These are phyloP conservation scores for Vanessa cardui DNA, from an alignment of 2,888 invertebrate species.

Conservation along the genomic window DNA sequence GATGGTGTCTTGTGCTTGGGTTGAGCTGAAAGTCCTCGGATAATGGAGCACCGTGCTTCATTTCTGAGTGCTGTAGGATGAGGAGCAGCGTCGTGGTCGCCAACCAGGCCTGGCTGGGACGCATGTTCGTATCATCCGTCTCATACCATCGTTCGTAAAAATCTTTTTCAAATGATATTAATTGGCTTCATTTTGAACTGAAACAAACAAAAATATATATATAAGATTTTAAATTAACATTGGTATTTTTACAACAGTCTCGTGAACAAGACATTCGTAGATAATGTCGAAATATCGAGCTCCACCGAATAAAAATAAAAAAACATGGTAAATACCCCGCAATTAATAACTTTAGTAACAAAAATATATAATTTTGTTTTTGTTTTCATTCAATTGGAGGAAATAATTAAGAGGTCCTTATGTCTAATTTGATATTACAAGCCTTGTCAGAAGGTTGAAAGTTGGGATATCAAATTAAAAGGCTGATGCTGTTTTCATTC, in stretches of 20 bases:
- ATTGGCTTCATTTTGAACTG: conserved; percentile 64
- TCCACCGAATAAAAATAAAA: no score
- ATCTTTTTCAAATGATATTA: conserved; percentile 59
- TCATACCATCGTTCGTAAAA: conserved; percentile 65
- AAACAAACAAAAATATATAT: conserved; percentile 51
- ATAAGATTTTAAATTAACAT: no score
- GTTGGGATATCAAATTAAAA: neutral
- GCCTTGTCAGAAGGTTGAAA: no score
- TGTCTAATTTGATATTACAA: neutral
- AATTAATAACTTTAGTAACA: no score
- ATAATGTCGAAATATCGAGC: no score
- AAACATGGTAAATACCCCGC: no score
- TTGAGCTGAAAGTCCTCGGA: conserved; percentile 51
- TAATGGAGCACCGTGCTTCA: conserved; percentile 53
- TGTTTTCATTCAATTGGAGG: neutral
- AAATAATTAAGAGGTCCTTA: neutral
- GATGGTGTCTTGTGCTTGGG: conserved; percentile 58
- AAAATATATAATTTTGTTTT: neutral
- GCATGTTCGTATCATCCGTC: conserved; percentile 61
- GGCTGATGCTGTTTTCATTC: neutral
- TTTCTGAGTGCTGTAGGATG: conserved; percentile 60
- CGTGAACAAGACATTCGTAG: no score
- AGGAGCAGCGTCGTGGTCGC: conserved; percentile 62
- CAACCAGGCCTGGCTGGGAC: conserved; percentile 65
- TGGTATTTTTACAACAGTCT: no score